Evolutionary conservation across 1,140 invertebrate genomes (phyloP), one percentile per base, ranked within the genome.

Genomic region (Orussus abietinus): DNA sequence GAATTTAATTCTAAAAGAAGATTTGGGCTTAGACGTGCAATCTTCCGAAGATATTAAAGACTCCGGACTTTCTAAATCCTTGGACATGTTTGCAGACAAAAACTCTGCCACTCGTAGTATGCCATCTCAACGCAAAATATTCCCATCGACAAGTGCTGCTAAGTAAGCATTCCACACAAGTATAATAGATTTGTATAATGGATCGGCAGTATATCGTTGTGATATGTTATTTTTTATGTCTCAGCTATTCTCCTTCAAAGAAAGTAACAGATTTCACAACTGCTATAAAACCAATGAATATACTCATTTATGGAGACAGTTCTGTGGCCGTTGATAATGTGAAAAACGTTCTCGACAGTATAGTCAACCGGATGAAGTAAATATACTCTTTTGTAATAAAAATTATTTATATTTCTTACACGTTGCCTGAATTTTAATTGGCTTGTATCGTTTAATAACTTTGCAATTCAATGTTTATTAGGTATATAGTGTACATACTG

Each of bases 251-350:
- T 5, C 49, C 53, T n/a, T 36, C 50, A 22, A 57, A 33, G 22
- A 62, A 59, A 21, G 28, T 18, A 26, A 29, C 18, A 1, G 13
- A 47, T 40, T 28, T 22, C 21, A 18, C 49, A 3, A 29, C 28
- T 36, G 42, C 42, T 37, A 42, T 57, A 5, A 86, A 90, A 74
- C 87, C 89, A 12, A 85, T 86, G 3, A 91, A 90, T 72, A 78
- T 93, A 44, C 74, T 92, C 15, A 82, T 92, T 20, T 91, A 88
- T 68, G 84, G 86, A 11, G 88, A 92, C 55, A 88, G 85, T 59
- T 52, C 77, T 29, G 75, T 79, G 14, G 80, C 83, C 14, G 82
- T 81, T 49, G 82, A 87, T 30, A 83, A 82, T 60, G 79, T 89
- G 13, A 82, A 82, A 57, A 65, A 70, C 14, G 80, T 86, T 3